phyloP scores from a whole-genome alignment of 2,113 vertebrate species.

The Ranitomeya imitator region DNA sequence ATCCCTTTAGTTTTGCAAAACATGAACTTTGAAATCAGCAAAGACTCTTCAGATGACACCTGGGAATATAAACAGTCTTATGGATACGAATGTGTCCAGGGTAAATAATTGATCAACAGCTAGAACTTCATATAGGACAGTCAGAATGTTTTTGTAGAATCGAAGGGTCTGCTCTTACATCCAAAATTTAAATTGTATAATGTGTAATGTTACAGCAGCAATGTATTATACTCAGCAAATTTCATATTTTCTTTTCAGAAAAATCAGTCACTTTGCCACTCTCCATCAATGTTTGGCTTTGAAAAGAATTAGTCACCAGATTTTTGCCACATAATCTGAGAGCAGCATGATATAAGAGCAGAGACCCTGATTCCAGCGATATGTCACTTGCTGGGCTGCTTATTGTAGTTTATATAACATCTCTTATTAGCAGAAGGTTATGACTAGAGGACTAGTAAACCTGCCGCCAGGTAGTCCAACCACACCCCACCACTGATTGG shows the following conservation, averaged over 20 bases:
- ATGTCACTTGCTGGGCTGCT: no score
- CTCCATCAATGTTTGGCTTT: background rate
- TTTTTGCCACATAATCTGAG: no score
- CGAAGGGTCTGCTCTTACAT: slow-evolving; percentile 29
- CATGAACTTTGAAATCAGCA: background rate
- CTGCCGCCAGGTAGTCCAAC: no score
- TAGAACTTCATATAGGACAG: background rate
- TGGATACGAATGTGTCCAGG: background rate
- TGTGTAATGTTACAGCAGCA: slow-evolving; percentile 41
- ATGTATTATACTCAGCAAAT: slow-evolving; percentile 49
- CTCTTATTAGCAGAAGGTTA: no score
- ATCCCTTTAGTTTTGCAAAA: background rate
- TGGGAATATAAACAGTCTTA: background rate
- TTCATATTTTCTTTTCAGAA: slow-evolving; percentile 28
- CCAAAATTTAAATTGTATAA: slow-evolving; percentile 16
- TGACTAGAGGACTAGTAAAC: no score
- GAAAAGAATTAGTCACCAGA: no score
- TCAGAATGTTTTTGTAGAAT: slow-evolving; percentile 30
- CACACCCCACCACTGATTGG: no score
- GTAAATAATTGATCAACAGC: background rate
- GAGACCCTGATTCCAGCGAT: no score
- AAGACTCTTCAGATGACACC: background rate
- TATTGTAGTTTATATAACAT: no score
- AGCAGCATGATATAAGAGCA: no score
- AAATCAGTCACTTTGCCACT: background rate